A percentile compares a stretch with the other conserved stretches of the same genome.
Evolutionary conservation across 1,140 invertebrate species (phyloP).

Genomic region (Psix sp.): DNA sequence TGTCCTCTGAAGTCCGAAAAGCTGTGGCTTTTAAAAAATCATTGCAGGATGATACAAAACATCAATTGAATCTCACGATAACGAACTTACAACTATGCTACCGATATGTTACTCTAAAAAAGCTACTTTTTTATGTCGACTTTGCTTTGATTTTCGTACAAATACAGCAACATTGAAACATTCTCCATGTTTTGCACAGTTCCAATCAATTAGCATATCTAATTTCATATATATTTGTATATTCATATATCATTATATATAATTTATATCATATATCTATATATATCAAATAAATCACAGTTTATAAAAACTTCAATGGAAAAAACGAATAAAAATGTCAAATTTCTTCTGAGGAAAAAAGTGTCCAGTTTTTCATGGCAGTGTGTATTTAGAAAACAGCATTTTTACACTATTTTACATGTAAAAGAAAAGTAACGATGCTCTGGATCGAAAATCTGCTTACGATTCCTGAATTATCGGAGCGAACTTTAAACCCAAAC

Average conservation of each 20-base stretch:
- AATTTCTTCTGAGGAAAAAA: no score
- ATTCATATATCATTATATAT: slow-evolving; percentile 65
- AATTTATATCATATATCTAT: slow-evolving; percentile 66
- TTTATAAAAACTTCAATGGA: slow-evolving; percentile 50
- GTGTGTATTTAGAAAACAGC: slow-evolving; percentile 45
- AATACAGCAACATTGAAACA: slow-evolving; percentile 71
- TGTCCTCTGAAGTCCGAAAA: slow-evolving; percentile 24
- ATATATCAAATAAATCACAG: slow-evolving; percentile 74
- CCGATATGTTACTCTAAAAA: slow-evolving; percentile 72
- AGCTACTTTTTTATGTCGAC: slow-evolving; percentile 48
- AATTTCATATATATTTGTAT: slow-evolving; percentile 52
- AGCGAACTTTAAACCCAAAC: no score
- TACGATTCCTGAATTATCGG: no score
- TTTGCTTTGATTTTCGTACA: slow-evolving; percentile 58
- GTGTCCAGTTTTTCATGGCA: slow-evolving; percentile 36
- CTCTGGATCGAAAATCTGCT: not conserved
- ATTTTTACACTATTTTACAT: slow-evolving; percentile 44
- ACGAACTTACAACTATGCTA: slow-evolving; percentile 62
- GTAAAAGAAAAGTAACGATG: slow-evolving; percentile 19
- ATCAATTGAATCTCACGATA: slow-evolving; percentile 57
- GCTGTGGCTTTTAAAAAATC: slow-evolving; percentile 42
- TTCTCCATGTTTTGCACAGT: slow-evolving; percentile 67
- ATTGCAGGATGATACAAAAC: slow-evolving; percentile 55
- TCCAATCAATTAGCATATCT: slow-evolving; percentile 65
- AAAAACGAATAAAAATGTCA: not conserved